These are phyloP conservation scores for Cepaea nemoralis DNA, from an alignment of 1,140 invertebrate species.

Conservation along the genomic window DNA sequence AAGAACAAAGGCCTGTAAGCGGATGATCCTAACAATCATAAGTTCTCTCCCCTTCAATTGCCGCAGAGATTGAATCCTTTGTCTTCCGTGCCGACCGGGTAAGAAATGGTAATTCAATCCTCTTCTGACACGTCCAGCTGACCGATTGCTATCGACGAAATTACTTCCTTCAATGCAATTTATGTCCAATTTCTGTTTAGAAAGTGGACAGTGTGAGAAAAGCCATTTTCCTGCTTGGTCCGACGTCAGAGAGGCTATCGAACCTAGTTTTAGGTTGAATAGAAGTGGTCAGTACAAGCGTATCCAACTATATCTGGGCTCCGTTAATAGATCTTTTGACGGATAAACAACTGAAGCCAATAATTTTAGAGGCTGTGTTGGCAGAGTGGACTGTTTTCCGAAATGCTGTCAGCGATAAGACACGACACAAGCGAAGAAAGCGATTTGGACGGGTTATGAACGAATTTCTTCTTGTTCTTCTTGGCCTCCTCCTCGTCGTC, in stretches of 20 bases:
- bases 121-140: constrained; percentile 14
- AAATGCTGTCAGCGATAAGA: background rate
- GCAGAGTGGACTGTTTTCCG: too few relatives aligned
- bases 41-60: constrained; percentile 1
- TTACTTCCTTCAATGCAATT: constrained; percentile 40
- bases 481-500: too few relatives aligned
- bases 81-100: background rate
- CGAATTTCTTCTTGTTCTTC: constrained; percentile 1
- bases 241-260: constrained; percentile 27
- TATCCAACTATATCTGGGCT: background rate
- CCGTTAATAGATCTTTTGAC: too few relatives aligned
- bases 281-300: constrained; percentile 15
- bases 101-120: constrained; percentile 33
- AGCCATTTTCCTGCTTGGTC: constrained; percentile 24
- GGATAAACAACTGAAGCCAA: too few relatives aligned
- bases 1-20: background rate
- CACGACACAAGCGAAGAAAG: too few relatives aligned
- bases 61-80: constrained; percentile 26
- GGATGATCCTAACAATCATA: constrained; percentile 17
- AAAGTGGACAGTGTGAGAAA: constrained; percentile 37
- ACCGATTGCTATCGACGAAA: constrained; percentile 36
- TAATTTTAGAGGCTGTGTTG: too few relatives aligned
- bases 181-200: constrained; percentile 40
- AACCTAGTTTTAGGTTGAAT: background rate
- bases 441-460: too few relatives aligned